A percentile compares a stretch with the other conserved stretches of the same genome.
Evolutionary conservation across 2,888 invertebrate genomes (phyloP).

Genomic region (Minunthozetes semirufus): DNA sequence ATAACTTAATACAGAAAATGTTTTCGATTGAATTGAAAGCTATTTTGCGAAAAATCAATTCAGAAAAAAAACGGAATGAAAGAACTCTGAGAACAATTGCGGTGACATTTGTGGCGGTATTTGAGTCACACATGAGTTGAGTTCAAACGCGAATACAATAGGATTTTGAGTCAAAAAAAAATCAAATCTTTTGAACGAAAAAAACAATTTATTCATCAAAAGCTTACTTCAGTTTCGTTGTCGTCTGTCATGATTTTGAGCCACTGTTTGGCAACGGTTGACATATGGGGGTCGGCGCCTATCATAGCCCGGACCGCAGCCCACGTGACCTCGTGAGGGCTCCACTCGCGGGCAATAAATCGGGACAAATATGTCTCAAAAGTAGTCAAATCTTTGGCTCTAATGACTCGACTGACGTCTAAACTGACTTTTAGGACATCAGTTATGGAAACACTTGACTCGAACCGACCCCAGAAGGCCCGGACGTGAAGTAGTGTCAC

Average conservation of each 20-base stretch:
- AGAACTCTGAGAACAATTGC: too few relatives aligned
- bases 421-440: constrained; percentile 12
- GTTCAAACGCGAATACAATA: too few relatives aligned
- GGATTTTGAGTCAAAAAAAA: too few relatives aligned
- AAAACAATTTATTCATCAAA: too few relatives aligned
- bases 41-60: too few relatives aligned
- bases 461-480: not conserved
- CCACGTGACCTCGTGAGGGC: constrained; percentile 15
- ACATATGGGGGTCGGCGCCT: not conserved
- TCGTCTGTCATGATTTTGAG: constrained; percentile 23
- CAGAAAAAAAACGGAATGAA: too few relatives aligned
- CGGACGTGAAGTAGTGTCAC: constrained; percentile 9
- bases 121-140: too few relatives aligned
- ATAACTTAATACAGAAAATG: too few relatives aligned
- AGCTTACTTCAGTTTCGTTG: not conserved
- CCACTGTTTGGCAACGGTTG: constrained; percentile 5
- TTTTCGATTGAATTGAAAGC: too few relatives aligned
- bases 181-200: too few relatives aligned
- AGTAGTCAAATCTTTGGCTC: not conserved
- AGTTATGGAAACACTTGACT: not conserved
- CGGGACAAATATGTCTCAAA: constrained; percentile 11
- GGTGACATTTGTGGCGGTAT: too few relatives aligned
- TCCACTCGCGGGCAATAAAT: constrained; percentile 22
- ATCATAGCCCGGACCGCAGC: not conserved
- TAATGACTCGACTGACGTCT: constrained; percentile 15